Percentiles rank a stretch among this genome's conserved stretches.
These are phyloP conservation scores for Hypselothyrea guttata DNA, from an alignment of 2,888 invertebrate genomes.

Conservation along the genomic window DNA sequence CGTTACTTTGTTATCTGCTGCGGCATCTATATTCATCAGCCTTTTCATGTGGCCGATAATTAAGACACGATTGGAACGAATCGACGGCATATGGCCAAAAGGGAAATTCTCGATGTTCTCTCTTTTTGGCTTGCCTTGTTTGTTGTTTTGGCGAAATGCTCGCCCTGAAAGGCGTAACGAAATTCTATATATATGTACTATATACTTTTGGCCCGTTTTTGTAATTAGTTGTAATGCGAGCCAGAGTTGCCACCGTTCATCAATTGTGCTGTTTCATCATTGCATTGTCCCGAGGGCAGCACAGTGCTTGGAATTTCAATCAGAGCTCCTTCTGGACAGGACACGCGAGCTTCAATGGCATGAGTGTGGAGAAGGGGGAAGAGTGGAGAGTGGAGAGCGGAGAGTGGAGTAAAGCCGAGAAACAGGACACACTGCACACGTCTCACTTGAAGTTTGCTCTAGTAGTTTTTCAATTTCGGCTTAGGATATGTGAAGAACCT, in stretches of 20 bases:
- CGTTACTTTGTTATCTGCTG: constrained; percentile 11
- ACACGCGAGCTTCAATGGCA: background rate
- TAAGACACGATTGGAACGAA: constrained; percentile 29
- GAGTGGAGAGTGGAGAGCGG: too few species aligned
- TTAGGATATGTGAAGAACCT: constrained; percentile 56
- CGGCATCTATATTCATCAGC: constrained; percentile 17
- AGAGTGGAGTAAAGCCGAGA: too few species aligned
- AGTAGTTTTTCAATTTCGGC: constrained; percentile 63
- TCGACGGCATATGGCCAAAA: constrained; percentile 34
- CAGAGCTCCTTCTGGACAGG: constrained; percentile 34
- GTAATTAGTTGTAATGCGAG: constrained; percentile 58
- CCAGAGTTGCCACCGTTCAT: constrained; percentile 19
- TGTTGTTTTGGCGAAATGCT: constrained; percentile 17
- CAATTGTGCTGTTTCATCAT: constrained; percentile 21
- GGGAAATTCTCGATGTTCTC: background rate
- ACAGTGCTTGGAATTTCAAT: constrained; percentile 54
- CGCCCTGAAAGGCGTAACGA: constrained; percentile 36
- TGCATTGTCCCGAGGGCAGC: constrained; percentile 25
- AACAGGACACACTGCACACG: constrained; percentile 39
- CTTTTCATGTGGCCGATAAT: constrained; percentile 34
- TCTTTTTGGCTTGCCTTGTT: too few species aligned
- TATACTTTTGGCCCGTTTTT: background rate
- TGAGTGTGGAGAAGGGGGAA: too few species aligned
- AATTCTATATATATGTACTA: constrained; percentile 5
- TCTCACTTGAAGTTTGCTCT: constrained; percentile 55